A percentile compares a stretch with the other conserved stretches of the same genome.
These are phyloP conservation scores for Oxystoma pomonae DNA, from an alignment of 2,888 invertebrate species.

Conservation along the genomic window DNA sequence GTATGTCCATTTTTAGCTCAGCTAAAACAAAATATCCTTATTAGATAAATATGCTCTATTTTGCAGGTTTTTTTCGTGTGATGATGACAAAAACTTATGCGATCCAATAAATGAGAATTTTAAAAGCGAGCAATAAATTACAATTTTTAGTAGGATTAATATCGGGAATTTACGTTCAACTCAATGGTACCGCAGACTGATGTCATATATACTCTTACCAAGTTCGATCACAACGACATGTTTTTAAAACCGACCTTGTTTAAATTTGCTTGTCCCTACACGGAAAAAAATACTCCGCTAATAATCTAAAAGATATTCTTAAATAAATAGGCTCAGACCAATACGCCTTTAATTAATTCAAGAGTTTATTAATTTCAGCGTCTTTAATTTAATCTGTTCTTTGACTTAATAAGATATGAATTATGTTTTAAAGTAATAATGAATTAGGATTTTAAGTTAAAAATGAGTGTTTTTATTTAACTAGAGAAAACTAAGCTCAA, in stretches of 20 bases:
- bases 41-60: too few relatives aligned
- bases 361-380: not conserved
- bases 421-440: not conserved
- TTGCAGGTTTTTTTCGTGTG: too few relatives aligned
- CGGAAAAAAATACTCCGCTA: not conserved
- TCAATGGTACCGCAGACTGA: conserved; percentile 40
- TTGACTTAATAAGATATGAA: not conserved
- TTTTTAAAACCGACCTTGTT: too few relatives aligned
- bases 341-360: not conserved
- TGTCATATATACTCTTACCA: conserved; percentile 41
- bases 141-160: conserved; percentile 38
- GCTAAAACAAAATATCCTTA: conserved; percentile 69
- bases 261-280: too few relatives aligned
- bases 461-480: not conserved
- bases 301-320: not conserved
- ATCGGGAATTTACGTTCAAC: conserved; percentile 41
- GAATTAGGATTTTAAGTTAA: not conserved
- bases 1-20: conserved; percentile 92
- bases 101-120: too few relatives aligned
- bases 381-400: not conserved
- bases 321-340: not conserved
- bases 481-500: not conserved
- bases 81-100: too few relatives aligned
- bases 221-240: too few relatives aligned
- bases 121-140: conserved; percentile 41